Evolutionary conservation across 1,140 invertebrate species (phyloP), one percentile per base, ranked within the genome.

Genomic region (Nautilus pompilius): DNA sequence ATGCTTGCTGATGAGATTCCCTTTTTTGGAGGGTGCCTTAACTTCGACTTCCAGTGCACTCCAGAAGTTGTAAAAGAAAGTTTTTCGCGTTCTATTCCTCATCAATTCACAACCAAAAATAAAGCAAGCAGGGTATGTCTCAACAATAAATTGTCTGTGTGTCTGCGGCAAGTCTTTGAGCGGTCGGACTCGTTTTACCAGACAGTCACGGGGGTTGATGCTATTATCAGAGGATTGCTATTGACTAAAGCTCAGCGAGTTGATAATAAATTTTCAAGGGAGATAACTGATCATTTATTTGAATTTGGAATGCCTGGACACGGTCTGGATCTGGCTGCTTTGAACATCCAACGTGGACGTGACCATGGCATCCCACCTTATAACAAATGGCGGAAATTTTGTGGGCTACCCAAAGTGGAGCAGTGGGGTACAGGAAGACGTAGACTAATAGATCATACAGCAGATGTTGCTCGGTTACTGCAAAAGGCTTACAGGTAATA

Each of bases 151-250:
- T n/a, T n/a, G n/a, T n/a, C n/a, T n/a, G n/a, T n/a, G n/a, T n/a
- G n/a, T n/a, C n/a, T n/a, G n/a, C 97, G 98, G 80, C 97, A 96
- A 2, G 84, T 92, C 34, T 82, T 99, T 56, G 91, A 91, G 4
- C 87, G 96, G 60, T 84, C 98, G 5, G 91, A 98, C 77, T 87
- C 88, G 69, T 88, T 89, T 41, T 97, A 94, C 73, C 87, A 90
- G 71, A 86, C 90, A 0, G 97, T 97, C 66, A 84, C 89, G 6
- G 96, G 97, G 5, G 49, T 53, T 28, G 49, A 53, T 26, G 49
- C 49, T 15, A 28, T 53, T 17, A 28, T 53, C 29, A 22, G 49
- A 3, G 49, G 49, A 15, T 26, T 53, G 17, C 5, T 53, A 5
- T 53, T 28, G 5, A 28, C 26, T 26, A 28, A 22, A 6, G 49